Conservation (phyloP, 2,797 vertebrate species). For the Danionella dracula region DNA sequence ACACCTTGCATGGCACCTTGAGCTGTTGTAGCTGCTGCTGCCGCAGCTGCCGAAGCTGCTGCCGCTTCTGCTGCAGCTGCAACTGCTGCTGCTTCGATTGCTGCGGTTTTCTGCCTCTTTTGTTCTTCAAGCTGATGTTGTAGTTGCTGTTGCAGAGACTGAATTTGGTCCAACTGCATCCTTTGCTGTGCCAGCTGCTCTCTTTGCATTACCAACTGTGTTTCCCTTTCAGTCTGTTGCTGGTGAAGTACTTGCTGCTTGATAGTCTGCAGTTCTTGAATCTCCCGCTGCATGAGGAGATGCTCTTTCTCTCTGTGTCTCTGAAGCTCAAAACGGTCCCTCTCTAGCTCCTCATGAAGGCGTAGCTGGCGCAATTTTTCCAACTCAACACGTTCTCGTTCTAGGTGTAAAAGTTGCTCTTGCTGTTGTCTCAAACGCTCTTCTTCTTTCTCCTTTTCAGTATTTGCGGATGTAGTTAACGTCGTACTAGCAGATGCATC, state of each 20-base stretch:
- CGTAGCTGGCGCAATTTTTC: constrained; percentile 92
- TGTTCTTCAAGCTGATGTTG: constrained; percentile 97
- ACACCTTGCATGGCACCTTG: constrained; percentile 83
- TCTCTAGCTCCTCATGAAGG: constrained; percentile 92
- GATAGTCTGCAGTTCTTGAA: constrained; percentile 95
- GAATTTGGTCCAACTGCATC: constrained; percentile 95
- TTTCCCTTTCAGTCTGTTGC: constrained; percentile 93
- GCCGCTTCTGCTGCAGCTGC: constrained; percentile 80
- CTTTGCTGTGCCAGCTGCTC: constrained; percentile 97
- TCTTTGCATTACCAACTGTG: constrained; percentile 90
- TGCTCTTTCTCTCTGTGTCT: constrained; percentile 96
- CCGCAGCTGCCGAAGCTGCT: constrained; percentile 76
- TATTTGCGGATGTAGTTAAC: constrained; percentile 58
- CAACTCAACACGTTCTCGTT: constrained; percentile 90
- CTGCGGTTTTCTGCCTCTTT: constrained; percentile 87
- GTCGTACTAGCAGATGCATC: constrained; percentile 43
- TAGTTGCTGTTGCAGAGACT: constrained; percentile 96
- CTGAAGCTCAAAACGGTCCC: constrained; percentile 92
- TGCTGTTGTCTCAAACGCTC: constrained; percentile 89
- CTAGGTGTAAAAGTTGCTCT: constrained; percentile 89
- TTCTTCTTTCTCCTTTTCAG: constrained; percentile 82
- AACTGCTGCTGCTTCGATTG: constrained; percentile 76
- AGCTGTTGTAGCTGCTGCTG: constrained; percentile 81
- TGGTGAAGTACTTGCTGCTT: constrained; percentile 98
- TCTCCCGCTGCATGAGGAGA: constrained; percentile 90